Conservation (phyloP, 2,888 invertebrate genomes). For the Iselma pallidipennis region DNA sequence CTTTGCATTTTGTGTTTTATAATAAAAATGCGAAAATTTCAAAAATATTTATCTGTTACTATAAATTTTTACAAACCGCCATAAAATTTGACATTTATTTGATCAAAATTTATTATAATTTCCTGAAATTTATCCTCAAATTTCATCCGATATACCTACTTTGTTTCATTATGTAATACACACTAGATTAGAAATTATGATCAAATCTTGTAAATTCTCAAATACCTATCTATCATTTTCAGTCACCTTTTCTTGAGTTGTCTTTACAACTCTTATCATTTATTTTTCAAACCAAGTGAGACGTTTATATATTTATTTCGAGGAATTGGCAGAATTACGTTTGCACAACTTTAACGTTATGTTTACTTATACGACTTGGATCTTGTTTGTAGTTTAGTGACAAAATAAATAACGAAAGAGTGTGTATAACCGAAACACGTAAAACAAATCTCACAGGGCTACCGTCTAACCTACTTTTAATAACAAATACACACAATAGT, state of each 20-base stretch:
- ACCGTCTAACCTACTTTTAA: slow-evolving; percentile 24
- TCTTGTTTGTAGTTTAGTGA: slow-evolving; percentile 41
- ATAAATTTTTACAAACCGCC: neutral
- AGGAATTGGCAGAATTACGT: slow-evolving; percentile 27
- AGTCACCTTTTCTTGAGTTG: too few relatives aligned
- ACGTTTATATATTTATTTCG: slow-evolving; percentile 27
- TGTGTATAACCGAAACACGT: slow-evolving; percentile 33
- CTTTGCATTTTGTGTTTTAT: too few relatives aligned
- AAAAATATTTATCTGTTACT: neutral
- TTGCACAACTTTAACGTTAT: slow-evolving; percentile 34
- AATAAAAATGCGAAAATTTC: neutral
- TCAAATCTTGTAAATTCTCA: too few relatives aligned
- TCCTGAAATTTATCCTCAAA: neutral
- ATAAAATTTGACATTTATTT: neutral
- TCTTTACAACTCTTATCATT: slow-evolving; percentile 14
- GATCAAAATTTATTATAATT: neutral
- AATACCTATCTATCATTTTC: too few relatives aligned
- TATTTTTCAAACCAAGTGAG: slow-evolving; percentile 27
- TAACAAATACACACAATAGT: slow-evolving; percentile 23
- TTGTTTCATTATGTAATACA: too few relatives aligned
- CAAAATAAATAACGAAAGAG: slow-evolving; percentile 36
- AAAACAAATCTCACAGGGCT: slow-evolving; percentile 24
- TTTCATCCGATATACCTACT: too few relatives aligned
- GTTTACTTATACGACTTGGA: slow-evolving; percentile 33
- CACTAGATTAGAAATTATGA: too few relatives aligned